Evolutionary conservation across 2,888 invertebrate genomes (phyloP), one percentile per base, ranked within the genome.

Genomic region (Dryobotodes eremita): DNA sequence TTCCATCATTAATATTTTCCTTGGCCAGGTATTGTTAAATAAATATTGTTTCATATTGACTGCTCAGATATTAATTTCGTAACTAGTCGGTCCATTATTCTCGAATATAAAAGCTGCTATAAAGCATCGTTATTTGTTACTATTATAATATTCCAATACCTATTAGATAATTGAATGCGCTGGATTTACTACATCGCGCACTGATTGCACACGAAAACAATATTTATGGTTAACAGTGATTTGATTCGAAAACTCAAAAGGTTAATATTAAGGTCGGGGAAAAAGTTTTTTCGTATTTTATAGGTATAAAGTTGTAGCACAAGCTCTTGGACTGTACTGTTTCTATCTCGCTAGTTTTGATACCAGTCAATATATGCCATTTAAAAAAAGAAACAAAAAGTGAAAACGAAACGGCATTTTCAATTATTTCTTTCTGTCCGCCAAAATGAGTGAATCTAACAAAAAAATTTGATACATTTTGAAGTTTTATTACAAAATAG

Each of bases 101-200:
- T 11, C 23, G 8, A 65, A 83, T 53, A 59, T 59, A 59, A 77
- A 77, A 83, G 53, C 69, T 53, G 20, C 59, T 31, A 26, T 59
- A 64, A 76, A 69, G 15, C 10, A 50, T 53, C n/a, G 42, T 6
- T 36, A 46, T 64, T 65, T 69, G 10, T 64, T 57, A 31, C 36
- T 26, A 15, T 20, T 48, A 17, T n/a, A 53, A 15, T 61, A 46
- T 50, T 23, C 11, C 50, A 42, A 20, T 77, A 55, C 6, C 2
- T 42, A 53, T 3, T 17, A 75, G 2, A 48, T 48, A 59, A 61
- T n/a, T 55, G 26, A 48, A 20, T n/a, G 11, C 13, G 6, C 42
- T 17, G 1, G 3, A 57, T 72, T 57, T 20, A 82, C 17, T 31
- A 48, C 6, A 59, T n/a, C n/a, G n/a, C 13, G 11, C 20, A 36